A percentile compares a stretch with the other conserved stretches of the same genome.
These are phyloP conservation scores for Semnornis frantzii DNA, from an alignment of 2,113 vertebrate genomes.

Conservation along the genomic window DNA sequence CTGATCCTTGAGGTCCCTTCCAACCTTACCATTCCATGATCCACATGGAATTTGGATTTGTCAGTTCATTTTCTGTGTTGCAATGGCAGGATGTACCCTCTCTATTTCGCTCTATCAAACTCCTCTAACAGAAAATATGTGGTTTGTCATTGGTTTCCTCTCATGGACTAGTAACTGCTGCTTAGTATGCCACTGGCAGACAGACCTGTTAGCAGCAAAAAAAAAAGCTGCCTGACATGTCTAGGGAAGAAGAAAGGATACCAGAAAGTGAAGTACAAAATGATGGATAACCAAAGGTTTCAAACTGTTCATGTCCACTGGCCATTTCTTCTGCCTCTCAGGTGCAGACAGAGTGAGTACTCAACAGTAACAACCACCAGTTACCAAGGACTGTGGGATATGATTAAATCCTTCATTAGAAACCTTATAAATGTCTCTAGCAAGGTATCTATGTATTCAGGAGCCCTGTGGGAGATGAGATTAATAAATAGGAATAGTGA, in stretches of 20 bases:
- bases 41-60: background rate
- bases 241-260: background rate
- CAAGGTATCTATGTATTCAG: background rate
- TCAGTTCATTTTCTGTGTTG: background rate
- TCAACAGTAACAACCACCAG: background rate
- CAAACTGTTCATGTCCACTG: background rate
- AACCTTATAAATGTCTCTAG: background rate
- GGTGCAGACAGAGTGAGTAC: background rate
- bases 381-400: background rate
- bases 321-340: background rate
- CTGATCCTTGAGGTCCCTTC: too few species aligned
- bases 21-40: too few species aligned
- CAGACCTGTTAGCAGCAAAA: background rate
- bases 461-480: background rate
- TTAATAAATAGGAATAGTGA: conserved; percentile 32
- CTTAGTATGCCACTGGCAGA: background rate
- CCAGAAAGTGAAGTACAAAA: background rate
- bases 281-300: background rate
- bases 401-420: background rate
- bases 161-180: background rate
- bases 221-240: background rate
- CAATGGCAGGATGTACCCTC: background rate
- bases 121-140: background rate
- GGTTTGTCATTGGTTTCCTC: background rate
- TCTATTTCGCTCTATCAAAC: background rate